Evolutionary conservation across 2,797 vertebrate species (phyloP).

Genomic region (Benthosema pterotum): DNA sequence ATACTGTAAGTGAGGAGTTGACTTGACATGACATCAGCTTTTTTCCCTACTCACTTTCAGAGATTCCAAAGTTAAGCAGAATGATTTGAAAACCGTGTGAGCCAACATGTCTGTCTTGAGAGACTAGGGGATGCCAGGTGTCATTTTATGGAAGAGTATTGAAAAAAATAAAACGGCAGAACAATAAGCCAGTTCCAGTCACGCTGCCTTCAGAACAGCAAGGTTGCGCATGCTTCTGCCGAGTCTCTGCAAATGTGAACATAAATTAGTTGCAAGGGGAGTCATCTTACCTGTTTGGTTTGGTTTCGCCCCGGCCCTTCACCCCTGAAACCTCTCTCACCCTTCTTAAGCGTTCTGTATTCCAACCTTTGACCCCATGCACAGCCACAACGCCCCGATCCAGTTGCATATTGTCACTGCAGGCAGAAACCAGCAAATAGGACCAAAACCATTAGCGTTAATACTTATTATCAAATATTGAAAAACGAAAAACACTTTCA

Average conservation of each 20-base stretch:
- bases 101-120: too few species aligned
- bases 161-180: not conserved
- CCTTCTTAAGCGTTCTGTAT: constrained; percentile 55
- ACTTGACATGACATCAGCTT: not conserved
- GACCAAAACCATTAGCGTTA: too few species aligned
- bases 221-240: constrained; percentile 17
- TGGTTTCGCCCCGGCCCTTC: constrained; percentile 51
- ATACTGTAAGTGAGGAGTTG: not conserved
- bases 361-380: constrained; percentile 55
- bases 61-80: not conserved
- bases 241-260: constrained; percentile 46
- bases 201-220: constrained; percentile 28
- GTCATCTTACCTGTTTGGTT: constrained; percentile 49
- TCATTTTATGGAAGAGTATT: constrained; percentile 15
- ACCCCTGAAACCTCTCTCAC: constrained; percentile 51
- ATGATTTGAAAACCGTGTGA: not conserved
- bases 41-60: too few species aligned
- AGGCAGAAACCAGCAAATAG: too few species aligned
- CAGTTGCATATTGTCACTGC: constrained; percentile 15
- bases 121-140: constrained; percentile 33
- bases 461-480: too few species aligned
- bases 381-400: constrained; percentile 36
- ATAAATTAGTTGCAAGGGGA: constrained; percentile 50
- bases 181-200: constrained; percentile 32
- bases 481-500: too few species aligned